phyloP scores from a whole-genome alignment of 2,797 vertebrate genomes.

The Tolypeutes matacus region DNA sequence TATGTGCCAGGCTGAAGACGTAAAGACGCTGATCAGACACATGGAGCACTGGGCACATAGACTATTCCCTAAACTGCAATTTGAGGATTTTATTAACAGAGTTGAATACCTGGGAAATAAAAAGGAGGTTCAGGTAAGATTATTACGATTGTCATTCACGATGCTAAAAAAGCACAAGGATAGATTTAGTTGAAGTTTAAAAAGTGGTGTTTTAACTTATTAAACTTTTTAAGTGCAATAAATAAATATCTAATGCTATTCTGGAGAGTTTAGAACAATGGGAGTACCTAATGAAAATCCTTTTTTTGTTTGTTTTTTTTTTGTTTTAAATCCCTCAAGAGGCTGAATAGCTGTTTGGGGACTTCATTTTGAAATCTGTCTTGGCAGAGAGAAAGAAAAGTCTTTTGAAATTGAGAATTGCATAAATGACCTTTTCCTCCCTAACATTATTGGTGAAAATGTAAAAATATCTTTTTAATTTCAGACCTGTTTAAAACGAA shows the following conservation, averaged over 20 bases:
- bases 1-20: slow-evolving; percentile 91
- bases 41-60: slow-evolving; percentile 99
- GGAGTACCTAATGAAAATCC: neutral
- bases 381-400: neutral
- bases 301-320: neutral
- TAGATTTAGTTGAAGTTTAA: slow-evolving; percentile 7
- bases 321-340: neutral
- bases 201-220: neutral
- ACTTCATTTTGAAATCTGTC: slow-evolving; percentile 64
- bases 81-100: slow-evolving; percentile 95
- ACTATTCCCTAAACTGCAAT: slow-evolving; percentile 95
- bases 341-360: slow-evolving; percentile 17
- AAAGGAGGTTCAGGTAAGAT: slow-evolving; percentile 95
- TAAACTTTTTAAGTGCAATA: neutral
- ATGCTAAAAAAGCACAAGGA: slow-evolving; percentile 18
- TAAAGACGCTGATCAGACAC: slow-evolving; percentile 92
- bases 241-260: neutral
- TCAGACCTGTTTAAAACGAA: slow-evolving; percentile 97
- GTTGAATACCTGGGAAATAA: slow-evolving; percentile 94
- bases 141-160: slow-evolving; percentile 45
- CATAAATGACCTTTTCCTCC: neutral
- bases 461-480: slow-evolving; percentile 71
- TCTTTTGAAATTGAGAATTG: slow-evolving; percentile 50
- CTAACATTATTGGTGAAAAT: slow-evolving; percentile 55
- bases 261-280: neutral